Percentiles rank a stretch among this genome's conserved stretches.
Conservation (phyloP, 2,888 invertebrate species). For the Mythimna loreyi region DNA sequence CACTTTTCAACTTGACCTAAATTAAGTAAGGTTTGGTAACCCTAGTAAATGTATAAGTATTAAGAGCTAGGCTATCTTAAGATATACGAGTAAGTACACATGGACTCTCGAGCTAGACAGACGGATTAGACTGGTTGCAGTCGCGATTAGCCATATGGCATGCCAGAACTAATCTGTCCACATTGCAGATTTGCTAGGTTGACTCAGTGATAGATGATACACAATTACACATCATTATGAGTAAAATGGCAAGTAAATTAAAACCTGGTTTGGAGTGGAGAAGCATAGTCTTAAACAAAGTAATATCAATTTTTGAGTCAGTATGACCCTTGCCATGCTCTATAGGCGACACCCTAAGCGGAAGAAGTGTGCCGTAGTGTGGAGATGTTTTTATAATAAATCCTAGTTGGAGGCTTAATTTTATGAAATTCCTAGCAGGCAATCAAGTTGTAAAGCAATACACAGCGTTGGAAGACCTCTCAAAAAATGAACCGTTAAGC, state of each 20-base stretch:
- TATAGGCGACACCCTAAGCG: too few species aligned
- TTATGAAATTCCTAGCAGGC: too few species aligned
- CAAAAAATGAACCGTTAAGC: too few species aligned
- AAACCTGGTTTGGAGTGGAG: background rate
- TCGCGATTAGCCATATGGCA: constrained; percentile 5
- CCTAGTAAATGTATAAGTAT: constrained; percentile 39
- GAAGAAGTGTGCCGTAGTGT: too few species aligned
- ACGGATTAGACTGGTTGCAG: constrained; percentile 39
- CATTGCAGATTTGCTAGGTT: constrained; percentile 3
- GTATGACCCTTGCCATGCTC: too few species aligned
- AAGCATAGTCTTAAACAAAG: too few species aligned
- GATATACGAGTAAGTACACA: constrained; percentile 46
- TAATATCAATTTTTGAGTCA: too few species aligned
- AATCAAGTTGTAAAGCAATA: too few species aligned
- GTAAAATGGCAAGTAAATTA: background rate
- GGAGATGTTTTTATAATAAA: too few species aligned
- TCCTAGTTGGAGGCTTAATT: too few species aligned
- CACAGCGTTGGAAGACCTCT: too few species aligned
- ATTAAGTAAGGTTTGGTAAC: constrained; percentile 14
- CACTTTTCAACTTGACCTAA: constrained; percentile 6
- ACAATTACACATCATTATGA: constrained; percentile 1
- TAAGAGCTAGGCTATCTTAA: constrained; percentile 25
- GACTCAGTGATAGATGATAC: constrained; percentile 9
- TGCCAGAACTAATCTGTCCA: constrained; percentile 4
- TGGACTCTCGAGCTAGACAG: constrained; percentile 20